phyloP scores from a whole-genome alignment of 30 jellyfish, hydroid and myxozoan genomes.

The Cassiopea andromeda region DNA sequence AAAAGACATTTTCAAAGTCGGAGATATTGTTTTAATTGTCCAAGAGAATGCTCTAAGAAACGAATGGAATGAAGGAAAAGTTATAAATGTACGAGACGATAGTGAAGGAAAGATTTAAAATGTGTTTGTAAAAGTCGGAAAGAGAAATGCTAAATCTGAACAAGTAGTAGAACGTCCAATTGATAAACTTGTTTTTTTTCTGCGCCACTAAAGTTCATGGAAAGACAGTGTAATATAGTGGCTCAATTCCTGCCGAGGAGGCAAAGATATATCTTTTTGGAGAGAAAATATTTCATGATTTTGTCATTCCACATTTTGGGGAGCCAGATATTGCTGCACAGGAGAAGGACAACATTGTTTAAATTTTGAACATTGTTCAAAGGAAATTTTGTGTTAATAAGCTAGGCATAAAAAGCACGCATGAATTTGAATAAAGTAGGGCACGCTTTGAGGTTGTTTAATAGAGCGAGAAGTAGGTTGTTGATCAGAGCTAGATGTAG shows the following conservation, averaged over 20 bases:
- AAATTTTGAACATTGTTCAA: too few relatives aligned
- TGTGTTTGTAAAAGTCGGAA: slow-evolving; percentile 4
- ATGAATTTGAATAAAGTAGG: too few relatives aligned
- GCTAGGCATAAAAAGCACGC: background rate
- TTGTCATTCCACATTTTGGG: background rate
- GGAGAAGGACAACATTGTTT: background rate
- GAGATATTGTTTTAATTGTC: slow-evolving; percentile 5
- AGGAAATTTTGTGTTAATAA: background rate
- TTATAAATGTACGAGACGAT: slow-evolving; percentile 26
- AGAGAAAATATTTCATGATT: background rate
- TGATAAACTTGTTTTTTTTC: slow-evolving; percentile 3
- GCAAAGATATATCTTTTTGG: background rate
- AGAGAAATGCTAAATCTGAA: background rate
- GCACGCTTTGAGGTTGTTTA: background rate
- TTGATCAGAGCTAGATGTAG: background rate
- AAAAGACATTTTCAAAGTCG: background rate
- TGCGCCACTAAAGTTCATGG: slow-evolving; percentile 22
- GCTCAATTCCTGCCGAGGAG: slow-evolving; percentile 31
- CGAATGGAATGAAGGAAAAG: slow-evolving; percentile 34
- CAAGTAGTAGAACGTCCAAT: background rate
- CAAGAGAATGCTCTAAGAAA: slow-evolving; percentile 37
- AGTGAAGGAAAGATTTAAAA: slow-evolving; percentile 22
- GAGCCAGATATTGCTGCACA: background rate
- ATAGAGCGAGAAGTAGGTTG: background rate
- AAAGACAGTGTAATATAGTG: background rate